Evolutionary conservation across 2,888 invertebrate genomes (phyloP).

Genomic region (Tetanocera ferruginea): DNA sequence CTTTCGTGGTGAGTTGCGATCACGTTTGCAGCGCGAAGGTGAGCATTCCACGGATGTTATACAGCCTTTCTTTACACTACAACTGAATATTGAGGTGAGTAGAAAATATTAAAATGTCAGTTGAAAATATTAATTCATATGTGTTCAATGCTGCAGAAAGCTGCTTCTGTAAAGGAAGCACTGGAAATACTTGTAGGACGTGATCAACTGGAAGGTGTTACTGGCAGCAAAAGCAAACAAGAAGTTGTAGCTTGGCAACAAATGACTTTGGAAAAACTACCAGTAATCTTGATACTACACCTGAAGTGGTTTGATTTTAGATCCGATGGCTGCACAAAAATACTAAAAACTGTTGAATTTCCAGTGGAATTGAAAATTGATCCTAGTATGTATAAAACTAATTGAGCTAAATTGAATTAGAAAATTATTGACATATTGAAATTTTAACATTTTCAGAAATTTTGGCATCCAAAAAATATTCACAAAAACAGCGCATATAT

Average conservation of each 20-base stretch:
- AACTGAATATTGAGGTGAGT: constrained; percentile 91
- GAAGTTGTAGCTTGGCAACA: constrained; percentile 93
- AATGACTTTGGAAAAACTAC: constrained; percentile 88
- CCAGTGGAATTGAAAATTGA: constrained; percentile 91
- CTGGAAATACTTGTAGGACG: constrained; percentile 87
- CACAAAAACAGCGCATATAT: constrained; percentile 84
- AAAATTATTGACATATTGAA: not conserved
- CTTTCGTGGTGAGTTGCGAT: constrained; percentile 91
- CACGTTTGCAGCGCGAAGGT: constrained; percentile 81
- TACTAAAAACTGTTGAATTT: constrained; percentile 91
- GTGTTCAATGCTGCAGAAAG: constrained; percentile 74
- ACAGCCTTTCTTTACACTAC: constrained; percentile 95
- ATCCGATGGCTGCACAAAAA: constrained; percentile 90
- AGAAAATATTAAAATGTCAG: not conserved
- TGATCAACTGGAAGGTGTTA: constrained; percentile 89
- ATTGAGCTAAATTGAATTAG: not conserved
- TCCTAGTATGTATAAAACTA: constrained; percentile 76
- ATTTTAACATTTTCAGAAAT: constrained; percentile 75
- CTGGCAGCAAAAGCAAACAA: constrained; percentile 83
- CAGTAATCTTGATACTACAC: constrained; percentile 90
- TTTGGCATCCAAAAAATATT: constrained; percentile 83
- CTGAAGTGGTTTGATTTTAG: constrained; percentile 95
- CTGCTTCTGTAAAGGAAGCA: constrained; percentile 87
- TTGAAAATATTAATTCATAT: not conserved
- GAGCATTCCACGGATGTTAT: constrained; percentile 86